Percentiles rank a stretch among this genome's conserved stretches.
Conservation (phyloP, 1,140 invertebrate species). For the Meloidogyne exigua region DNA sequence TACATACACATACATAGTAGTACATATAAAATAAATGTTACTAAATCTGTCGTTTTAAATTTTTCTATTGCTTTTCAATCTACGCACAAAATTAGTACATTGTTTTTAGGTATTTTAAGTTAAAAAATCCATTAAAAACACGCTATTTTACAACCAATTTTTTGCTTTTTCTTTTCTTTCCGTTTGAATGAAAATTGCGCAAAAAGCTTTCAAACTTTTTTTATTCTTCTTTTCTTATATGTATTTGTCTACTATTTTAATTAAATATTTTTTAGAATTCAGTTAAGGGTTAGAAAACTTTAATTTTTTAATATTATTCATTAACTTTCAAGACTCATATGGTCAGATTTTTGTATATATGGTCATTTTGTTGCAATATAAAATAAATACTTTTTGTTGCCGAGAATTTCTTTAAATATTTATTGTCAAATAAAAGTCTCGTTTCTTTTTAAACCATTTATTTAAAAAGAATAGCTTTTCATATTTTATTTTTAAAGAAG, state of each 20-base stretch:
- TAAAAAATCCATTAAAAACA: neutral
- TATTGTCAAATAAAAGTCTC: too few species aligned
- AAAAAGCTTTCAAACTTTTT: neutral
- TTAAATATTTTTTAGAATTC: too few species aligned
- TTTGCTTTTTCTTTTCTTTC: neutral
- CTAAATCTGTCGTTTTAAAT: constrained; percentile 1
- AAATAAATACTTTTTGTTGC: too few species aligned
- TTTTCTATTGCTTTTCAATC: neutral
- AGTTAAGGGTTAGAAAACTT: too few species aligned
- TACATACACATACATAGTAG: neutral
- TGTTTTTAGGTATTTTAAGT: neutral
- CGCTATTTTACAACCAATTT: neutral
- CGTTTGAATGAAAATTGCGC: neutral
- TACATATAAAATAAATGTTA: neutral
- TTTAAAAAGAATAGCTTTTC: neutral
- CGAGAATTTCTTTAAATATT: too few species aligned
- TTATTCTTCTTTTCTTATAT: too few species aligned
- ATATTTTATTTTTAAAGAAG: neutral
- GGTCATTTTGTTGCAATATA: too few species aligned
- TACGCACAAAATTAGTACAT: neutral
- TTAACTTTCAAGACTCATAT: too few species aligned
- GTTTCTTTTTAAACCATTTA: neutral
- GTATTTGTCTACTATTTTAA: too few species aligned
- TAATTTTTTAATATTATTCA: too few species aligned
- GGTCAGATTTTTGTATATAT: too few species aligned